Evolutionary conservation across 2,113 vertebrate species (phyloP), one percentile per base, ranked within the genome.

Genomic region (Heterochromis multidens): DNA sequence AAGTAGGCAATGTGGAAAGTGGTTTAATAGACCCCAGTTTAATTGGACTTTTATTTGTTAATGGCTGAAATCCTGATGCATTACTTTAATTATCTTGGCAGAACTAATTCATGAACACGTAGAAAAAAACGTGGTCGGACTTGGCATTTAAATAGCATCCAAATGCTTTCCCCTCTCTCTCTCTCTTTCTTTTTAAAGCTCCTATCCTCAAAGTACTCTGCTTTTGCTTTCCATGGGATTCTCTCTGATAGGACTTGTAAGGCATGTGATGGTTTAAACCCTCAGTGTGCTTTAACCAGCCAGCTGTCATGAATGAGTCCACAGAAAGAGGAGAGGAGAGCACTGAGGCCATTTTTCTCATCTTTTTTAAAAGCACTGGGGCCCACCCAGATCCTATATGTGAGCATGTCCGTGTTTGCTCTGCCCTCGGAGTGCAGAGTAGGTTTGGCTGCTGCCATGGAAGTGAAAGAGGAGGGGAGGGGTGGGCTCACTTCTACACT

Each of bases 1-100:
- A 93, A 94, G 91, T 86, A 87, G 86, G 89, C 87, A 88, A 92
- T 14, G 31, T 7, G 37, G 80, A 88, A 90, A 91, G 86, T 88
- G 89, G 60, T 91, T 93, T 92, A 90, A 93, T 93, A 92, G 90
- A 91, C 84, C 82, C 84, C 79, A n/a, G 54, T 88, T 92, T 93
- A 92, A 94, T 94, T 92, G 89, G 87, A 93, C 93, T 94, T 94
- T 92, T 92, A 93, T 93, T 94, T 93, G 87, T 90, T 92, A 89
- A 94, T 90, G 91, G 88, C 88, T 92, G 84, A 74, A 92, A 94
- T 94, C 89, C 88, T 92, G 92, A 94, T 91, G 89, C 92, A 93
- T 95, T 86, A 82, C 92, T 94, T 94, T 93, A 91, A 93, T 94
- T 93, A 95, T 80, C 90, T 77, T 88, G 81, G 88, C 86, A 93